phyloP scores from a whole-genome alignment of 2,888 invertebrate species.

The Torymus tubicola region DNA sequence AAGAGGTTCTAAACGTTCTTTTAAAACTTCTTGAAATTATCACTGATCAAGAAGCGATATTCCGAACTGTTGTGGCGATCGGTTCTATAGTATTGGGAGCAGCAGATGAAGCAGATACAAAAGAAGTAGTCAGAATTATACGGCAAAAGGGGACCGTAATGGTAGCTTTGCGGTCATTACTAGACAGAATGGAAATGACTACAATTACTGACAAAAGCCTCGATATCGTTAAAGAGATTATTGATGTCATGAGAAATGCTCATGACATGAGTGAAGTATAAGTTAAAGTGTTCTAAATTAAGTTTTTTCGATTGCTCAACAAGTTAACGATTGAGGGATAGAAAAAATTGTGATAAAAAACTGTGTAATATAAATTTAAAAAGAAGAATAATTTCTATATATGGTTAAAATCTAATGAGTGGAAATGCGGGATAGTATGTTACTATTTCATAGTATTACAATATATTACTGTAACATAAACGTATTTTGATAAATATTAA shows the following conservation, averaged over 20 bases:
- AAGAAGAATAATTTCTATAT: no score
- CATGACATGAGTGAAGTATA: no score
- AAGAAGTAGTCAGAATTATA: slow-evolving; percentile 66
- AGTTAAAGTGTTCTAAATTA: no score
- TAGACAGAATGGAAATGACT: slow-evolving; percentile 32
- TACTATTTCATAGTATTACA: no score
- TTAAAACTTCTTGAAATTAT: slow-evolving; percentile 79
- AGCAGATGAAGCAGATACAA: slow-evolving; percentile 66
- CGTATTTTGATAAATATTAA: no score
- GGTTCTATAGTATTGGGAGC: slow-evolving; percentile 80
- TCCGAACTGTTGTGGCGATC: slow-evolving; percentile 86
- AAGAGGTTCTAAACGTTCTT: slow-evolving; percentile 78
- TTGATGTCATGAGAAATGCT: slow-evolving; percentile 23
- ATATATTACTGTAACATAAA: no score
- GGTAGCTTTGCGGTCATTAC: slow-evolving; percentile 22
- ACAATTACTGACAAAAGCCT: slow-evolving; percentile 37
- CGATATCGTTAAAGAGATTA: slow-evolving; percentile 26
- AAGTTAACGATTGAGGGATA: no score
- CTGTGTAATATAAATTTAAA: no score
- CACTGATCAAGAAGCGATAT: slow-evolving; percentile 85
- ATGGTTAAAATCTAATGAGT: no score
- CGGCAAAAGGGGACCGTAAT: slow-evolving; percentile 63
- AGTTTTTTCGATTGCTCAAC: no score
- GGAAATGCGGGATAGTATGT: no score
- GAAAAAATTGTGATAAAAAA: no score